phyloP scores from a whole-genome alignment of 2,888 invertebrate species.

The Minunthozetes semirufus region DNA sequence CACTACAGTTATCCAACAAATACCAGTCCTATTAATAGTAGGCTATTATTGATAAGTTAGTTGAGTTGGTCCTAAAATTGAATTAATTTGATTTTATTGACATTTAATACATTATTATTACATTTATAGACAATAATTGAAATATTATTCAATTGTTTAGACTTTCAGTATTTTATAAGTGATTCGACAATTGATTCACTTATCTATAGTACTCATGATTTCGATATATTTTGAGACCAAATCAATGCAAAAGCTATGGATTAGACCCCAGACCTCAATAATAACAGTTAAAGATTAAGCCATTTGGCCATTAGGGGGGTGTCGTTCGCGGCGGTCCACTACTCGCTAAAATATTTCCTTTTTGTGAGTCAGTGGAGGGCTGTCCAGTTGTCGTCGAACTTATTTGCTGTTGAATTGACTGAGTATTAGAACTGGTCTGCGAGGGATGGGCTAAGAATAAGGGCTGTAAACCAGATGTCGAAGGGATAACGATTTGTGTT shows the following conservation, averaged over 20 bases:
- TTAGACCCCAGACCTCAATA: too few relatives aligned
- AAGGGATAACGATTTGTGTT: constrained; percentile 32
- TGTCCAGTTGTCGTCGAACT: not conserved
- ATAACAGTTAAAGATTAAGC: too few relatives aligned
- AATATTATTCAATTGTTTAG: not conserved
- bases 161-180: not conserved
- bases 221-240: too few relatives aligned
- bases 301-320: too few relatives aligned
- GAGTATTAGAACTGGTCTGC: not conserved
- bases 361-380: not conserved
- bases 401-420: not conserved
- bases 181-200: not conserved
- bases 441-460: constrained; percentile 14
- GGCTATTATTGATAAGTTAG: too few relatives aligned
- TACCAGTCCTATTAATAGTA: too few relatives aligned
- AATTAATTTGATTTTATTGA: not conserved
- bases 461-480: constrained; percentile 31
- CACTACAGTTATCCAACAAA: too few relatives aligned
- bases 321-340: not conserved
- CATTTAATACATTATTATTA: not conserved
- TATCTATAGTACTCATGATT: not conserved
- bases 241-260: not conserved
- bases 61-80: too few relatives aligned
- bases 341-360: not conserved
- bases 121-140: too few relatives aligned